Evolutionary conservation across 2,888 invertebrate genomes (phyloP), one percentile per base, ranked within the genome.

Genomic region (Idaea aversata): DNA sequence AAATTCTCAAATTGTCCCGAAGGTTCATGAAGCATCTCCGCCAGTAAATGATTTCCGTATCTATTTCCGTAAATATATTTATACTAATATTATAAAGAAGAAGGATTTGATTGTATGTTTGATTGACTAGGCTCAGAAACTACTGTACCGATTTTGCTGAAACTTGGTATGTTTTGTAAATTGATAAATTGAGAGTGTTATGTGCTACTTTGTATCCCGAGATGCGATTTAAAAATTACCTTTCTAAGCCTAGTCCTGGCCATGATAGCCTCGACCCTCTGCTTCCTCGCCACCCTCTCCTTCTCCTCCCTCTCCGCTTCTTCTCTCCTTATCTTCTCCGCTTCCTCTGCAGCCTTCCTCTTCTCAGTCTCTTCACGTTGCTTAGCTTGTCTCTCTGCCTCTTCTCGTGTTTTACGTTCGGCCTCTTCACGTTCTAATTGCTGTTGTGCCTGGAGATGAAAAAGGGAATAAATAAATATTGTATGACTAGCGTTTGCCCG

Each of bases 221-320:
- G 25, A 3, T 25, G 25, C 25, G 25, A 25, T 25, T 25, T 25
- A 25, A 1, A 25, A 25, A 3, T 25, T 13, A 90, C 91, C 90
- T 93, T 93, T 83, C 88, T 85, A 47, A 90, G 86, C 72, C 98
- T 94, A n/a, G 98, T 98, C 79, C 98, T 93, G 64, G 96, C 95
- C 98, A 98, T 98, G 80, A 98, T 98, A 65, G 97, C 97, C 88
- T 98, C 98, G 34, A 98, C 98, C 67, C 98, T 94, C 88, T 97
- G 98, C 78, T 98, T 96, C 79, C 98, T 93, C 67, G 96, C 97
- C 78, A 97, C 95, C 67, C 98, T 93, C 85, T 98, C 98, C 82
- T 96, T 96, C 88, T 98, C 98, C 86, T 98, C 98, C 68, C 96
- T 94, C 86, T 98, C 97, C 64, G 96, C 96, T 86, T 97, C 96